Conservation (phyloP, 1,140 invertebrate species). For the Mactra quadrangularis region DNA sequence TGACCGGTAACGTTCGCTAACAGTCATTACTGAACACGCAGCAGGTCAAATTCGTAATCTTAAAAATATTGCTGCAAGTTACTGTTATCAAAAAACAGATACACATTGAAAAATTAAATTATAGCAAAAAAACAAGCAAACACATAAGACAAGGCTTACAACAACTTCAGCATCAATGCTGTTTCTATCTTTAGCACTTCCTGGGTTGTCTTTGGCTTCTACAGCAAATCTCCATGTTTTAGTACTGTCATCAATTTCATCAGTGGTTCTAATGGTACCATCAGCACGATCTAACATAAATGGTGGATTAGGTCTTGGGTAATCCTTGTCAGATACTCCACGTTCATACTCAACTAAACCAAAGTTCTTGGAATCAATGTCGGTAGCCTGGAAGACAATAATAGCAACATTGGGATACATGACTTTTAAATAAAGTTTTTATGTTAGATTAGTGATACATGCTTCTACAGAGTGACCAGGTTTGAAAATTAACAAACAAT, state of each 20-base stretch:
- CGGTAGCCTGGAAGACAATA: constrained; percentile 46
- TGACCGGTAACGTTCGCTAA: too few relatives aligned
- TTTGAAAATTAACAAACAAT: too few relatives aligned
- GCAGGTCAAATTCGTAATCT: too few relatives aligned
- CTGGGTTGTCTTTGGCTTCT: constrained; percentile 51
- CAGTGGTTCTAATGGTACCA: constrained; percentile 21
- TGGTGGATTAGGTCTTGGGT: constrained; percentile 8
- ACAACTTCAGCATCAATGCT: constrained; percentile 58
- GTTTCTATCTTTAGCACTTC: constrained; percentile 25
- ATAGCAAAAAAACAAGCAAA: too few relatives aligned
- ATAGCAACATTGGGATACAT: not conserved
- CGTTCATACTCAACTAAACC: constrained; percentile 34
- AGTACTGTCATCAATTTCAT: not conserved
- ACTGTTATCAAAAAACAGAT: too few relatives aligned
- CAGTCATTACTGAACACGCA: too few relatives aligned
- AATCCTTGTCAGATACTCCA: constrained; percentile 35
- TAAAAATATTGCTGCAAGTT: too few relatives aligned
- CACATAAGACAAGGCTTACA: too few relatives aligned
- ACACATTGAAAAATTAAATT: not conserved
- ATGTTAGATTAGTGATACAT: too few relatives aligned
- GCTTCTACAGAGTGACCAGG: too few relatives aligned
- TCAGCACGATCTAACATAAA: not conserved
- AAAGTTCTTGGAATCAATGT: constrained; percentile 40
- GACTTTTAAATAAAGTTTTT: not conserved
- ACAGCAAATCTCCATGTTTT: constrained; percentile 46